phyloP scores from a whole-genome alignment of 2,888 invertebrate genomes.

The Venusia cambrica region DNA sequence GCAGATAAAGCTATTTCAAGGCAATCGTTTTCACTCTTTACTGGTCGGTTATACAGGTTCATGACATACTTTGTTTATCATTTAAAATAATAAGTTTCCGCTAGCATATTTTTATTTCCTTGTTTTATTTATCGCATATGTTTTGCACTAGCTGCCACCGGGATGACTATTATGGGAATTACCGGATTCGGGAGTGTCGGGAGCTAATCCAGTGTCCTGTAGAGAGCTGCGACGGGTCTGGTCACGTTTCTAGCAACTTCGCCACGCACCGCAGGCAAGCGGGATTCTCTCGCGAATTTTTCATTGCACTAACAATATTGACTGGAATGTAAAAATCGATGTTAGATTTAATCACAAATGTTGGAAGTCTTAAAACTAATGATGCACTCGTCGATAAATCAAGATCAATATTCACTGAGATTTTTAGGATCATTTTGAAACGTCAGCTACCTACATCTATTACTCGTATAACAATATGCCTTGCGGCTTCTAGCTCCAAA shows the following conservation, averaged over 20 bases:
- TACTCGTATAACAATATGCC: too few relatives aligned
- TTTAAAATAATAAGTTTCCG: conserved; percentile 21
- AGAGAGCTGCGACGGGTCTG: conserved; percentile 90
- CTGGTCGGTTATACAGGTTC: conserved; percentile 38
- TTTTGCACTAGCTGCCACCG: conserved; percentile 62
- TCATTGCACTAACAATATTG: conserved; percentile 14
- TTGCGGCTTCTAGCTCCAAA: too few relatives aligned
- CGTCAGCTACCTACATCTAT: too few relatives aligned
- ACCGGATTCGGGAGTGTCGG: conserved; percentile 84
- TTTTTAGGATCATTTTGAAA: too few relatives aligned
- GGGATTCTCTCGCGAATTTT: conserved; percentile 56
- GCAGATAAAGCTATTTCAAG: conserved; percentile 47
- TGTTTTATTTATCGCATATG: conserved; percentile 34
- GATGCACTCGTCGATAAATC: too few relatives aligned
- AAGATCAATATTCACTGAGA: too few relatives aligned
- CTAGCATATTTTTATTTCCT: conserved; percentile 27
- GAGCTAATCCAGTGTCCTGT: conserved; percentile 91
- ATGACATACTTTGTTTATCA: conserved; percentile 42
- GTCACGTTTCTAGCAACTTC: conserved; percentile 94
- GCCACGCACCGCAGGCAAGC: conserved; percentile 93
- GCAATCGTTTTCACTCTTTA: conserved; percentile 33
- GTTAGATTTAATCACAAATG: neutral
- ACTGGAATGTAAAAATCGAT: neutral
- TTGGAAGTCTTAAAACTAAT: too few relatives aligned
- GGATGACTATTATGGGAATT: conserved; percentile 67